phyloP scores from a whole-genome alignment of 1,140 invertebrate genomes.

The Hesperophylax magnus region DNA sequence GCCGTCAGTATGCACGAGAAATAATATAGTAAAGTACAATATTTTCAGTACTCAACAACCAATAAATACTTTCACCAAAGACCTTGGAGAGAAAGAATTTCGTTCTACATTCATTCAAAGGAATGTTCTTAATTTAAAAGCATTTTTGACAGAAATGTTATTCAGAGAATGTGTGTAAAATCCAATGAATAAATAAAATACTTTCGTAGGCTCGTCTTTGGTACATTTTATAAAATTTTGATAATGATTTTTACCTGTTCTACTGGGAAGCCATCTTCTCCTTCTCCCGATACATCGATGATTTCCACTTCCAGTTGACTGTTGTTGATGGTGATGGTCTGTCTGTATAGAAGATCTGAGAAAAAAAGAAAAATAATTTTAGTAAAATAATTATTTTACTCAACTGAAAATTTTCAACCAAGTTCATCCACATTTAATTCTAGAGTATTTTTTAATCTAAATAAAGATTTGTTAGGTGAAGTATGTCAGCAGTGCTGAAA shows the following conservation, averaged over 20 bases:
- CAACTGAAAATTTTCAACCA: no score
- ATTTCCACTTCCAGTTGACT: conserved; percentile 81
- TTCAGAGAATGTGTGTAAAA: no score
- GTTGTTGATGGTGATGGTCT: conserved; percentile 80
- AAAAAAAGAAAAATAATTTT: conserved; percentile 62
- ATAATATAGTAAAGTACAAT: no score
- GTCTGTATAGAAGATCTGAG: conserved; percentile 83
- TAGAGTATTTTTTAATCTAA: conserved; percentile 23
- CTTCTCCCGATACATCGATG: conserved; percentile 81
- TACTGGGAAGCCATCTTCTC: conserved; percentile 71
- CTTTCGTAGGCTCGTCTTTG: no score
- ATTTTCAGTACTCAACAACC: no score
- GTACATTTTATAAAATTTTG: no score
- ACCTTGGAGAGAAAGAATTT: background rate
- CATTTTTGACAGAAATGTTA: no score
- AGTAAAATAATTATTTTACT: background rate
- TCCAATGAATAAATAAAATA: no score
- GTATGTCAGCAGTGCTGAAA: conserved; percentile 1
- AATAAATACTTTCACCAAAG: no score
- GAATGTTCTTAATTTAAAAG: background rate
- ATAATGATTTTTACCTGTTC: conserved; percentile 65
- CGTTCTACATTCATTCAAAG: background rate
- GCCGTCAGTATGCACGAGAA: no score
- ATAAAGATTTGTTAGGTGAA: conserved; percentile 20
- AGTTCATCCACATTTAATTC: background rate